Evolutionary conservation across 2,888 invertebrate genomes (phyloP), one percentile per base, ranked within the genome.

Genomic region (Drosophila robusta): DNA sequence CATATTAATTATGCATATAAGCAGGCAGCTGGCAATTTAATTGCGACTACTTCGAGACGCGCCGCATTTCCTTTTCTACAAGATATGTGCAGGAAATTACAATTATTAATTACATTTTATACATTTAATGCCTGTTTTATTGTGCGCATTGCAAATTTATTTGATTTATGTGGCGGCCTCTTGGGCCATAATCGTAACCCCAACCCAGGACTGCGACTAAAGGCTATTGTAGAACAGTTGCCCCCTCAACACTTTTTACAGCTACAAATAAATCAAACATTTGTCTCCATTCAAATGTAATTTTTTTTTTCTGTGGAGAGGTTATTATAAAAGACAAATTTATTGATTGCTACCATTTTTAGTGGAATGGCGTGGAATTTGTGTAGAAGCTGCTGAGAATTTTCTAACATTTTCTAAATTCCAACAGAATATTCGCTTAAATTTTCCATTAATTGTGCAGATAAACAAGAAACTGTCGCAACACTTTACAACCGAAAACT

Each of bases 81-180:
- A 34, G 29, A 4, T n/a, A n/a, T n/a, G n/a, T 38, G 14, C 3
- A 63, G 78, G 76, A 79, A 79, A 79, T 79, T 81, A 57, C 72
- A 70, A 70, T 78, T 89, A 87, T 84, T 84, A 84, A 84, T 84
- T 84, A 78, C 67, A 70, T 63, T 72, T 73, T 64, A 76, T 61
- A 72, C 60, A 80, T 67, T 80, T 72, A 58, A 55, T 63, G 64
- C 66, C n/a, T n/a, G 57, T 60, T 64, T 52, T 57, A 64, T 78
- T 77, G 54, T 69, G 46, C 47, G 67, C 63, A 54, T 65, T 74
- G 63, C 68, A 56, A 63, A 74, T 57, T 46, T 50, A 45, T 56
- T 54, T 84, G 87, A 84, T 84, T 84, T 84, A 84, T 83, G 58
- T 22, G 47, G 38, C 46, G 34, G n/a, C n/a, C n/a, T n/a, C 6